phyloP scores from a whole-genome alignment of 2,113 vertebrate genomes.

The Cyprinus carpio region DNA sequence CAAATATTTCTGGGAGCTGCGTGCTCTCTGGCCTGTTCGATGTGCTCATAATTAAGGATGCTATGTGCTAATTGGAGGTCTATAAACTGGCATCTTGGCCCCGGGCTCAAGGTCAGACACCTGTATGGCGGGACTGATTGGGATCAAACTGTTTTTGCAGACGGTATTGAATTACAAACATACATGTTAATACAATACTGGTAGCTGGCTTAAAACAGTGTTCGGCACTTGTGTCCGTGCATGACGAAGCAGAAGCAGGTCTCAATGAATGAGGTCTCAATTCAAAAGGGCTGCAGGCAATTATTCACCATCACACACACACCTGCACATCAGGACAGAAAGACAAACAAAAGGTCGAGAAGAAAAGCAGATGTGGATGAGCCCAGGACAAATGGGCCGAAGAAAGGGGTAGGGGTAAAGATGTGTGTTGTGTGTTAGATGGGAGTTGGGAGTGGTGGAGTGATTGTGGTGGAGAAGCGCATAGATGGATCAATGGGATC shows the following conservation, averaged over 20 bases:
- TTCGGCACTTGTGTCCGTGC: background rate
- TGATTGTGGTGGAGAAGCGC: background rate
- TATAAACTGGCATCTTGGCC: conserved; percentile 65
- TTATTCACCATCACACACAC: conserved; percentile 8
- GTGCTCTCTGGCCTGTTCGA: background rate
- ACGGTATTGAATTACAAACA: conserved; percentile 61
- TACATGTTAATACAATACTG: conserved; percentile 65
- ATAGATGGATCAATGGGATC: conserved; percentile 39
- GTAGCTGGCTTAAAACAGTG: conserved; percentile 47
- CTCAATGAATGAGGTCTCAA: conserved; percentile 16
- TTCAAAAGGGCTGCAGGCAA: conserved; percentile 16
- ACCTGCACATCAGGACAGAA: background rate
- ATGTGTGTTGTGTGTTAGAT: background rate
- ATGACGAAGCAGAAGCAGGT: background rate
- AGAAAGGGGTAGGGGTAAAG: background rate
- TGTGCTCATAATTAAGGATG: conserved; percentile 66
- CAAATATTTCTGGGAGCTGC: background rate
- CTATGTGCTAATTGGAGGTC: conserved; percentile 71
- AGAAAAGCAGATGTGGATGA: conserved; percentile 13
- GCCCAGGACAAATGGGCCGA: background rate
- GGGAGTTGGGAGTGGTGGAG: background rate
- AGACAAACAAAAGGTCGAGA: background rate
- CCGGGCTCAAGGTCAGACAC: conserved; percentile 68
- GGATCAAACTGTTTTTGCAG: conserved; percentile 47
- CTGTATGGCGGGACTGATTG: conserved; percentile 54